A percentile compares a stretch with the other conserved stretches of the same genome.
Conservation (phyloP, 1,140 invertebrate species). For the Leptopilina boulardi region DNA sequence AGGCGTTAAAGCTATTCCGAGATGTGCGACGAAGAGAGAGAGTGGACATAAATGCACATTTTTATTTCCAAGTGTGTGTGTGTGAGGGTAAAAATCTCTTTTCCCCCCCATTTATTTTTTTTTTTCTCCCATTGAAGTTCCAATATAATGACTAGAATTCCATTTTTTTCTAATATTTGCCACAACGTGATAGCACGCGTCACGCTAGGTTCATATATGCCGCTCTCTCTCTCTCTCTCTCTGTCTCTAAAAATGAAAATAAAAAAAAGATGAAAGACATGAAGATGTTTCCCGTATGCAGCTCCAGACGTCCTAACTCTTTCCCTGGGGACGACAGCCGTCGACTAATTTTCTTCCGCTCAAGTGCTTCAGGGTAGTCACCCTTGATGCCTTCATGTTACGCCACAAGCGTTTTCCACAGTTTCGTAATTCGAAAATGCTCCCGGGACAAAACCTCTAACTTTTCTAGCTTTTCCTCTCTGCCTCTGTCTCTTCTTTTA, state of each 20-base stretch:
- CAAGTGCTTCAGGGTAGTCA: conserved; percentile 15
- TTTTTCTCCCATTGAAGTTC: too few relatives aligned
- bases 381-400: conserved; percentile 23
- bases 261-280: conserved; percentile 22
- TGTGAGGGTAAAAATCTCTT: background rate
- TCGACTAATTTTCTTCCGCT: conserved; percentile 21
- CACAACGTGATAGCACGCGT: background rate
- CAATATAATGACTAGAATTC: conserved; percentile 1
- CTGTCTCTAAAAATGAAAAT: too few relatives aligned
- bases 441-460: background rate
- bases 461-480: background rate
- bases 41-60: conserved; percentile 14
- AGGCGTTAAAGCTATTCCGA: conserved; percentile 32
- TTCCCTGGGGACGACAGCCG: conserved; percentile 26
- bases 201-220: too few relatives aligned
- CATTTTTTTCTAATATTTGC: background rate
- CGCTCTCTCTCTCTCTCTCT: background rate
- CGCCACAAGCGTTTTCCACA: conserved; percentile 17
- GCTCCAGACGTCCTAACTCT: conserved; percentile 17
- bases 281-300: conserved; percentile 1
- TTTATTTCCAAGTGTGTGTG: background rate
- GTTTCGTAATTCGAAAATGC: conserved; percentile 26
- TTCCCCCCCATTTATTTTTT: background rate
- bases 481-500: background rate
- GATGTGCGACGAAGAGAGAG: background rate